A percentile compares a stretch with the other conserved stretches of the same genome.
Conservation (phyloP, 2,113 vertebrate species). For the Mugil cephalus region DNA sequence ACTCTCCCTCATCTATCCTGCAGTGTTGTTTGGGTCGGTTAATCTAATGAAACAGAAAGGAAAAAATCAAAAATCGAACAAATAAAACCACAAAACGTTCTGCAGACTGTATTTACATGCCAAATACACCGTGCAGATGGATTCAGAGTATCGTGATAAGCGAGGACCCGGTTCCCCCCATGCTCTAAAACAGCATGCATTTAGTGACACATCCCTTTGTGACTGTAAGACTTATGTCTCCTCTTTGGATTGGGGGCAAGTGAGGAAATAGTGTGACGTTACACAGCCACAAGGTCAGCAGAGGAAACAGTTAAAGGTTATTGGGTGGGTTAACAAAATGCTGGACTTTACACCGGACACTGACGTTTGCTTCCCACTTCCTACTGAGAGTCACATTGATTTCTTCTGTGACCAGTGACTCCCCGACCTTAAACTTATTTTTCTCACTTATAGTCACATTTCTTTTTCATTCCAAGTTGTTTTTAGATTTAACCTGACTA, state of each 20-base stretch:
- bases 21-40: neutral
- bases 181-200: neutral
- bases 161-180: neutral
- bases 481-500: neutral
- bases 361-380: neutral
- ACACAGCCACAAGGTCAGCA: neutral
- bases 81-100: too few species aligned
- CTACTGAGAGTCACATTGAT: neutral
- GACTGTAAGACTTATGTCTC: neutral
- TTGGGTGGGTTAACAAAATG: conserved; percentile 2
- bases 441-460: too few species aligned
- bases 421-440: neutral
- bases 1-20: neutral
- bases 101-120: neutral
- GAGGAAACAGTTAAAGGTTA: neutral
- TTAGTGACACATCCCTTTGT: neutral
- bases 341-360: neutral
- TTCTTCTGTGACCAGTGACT: neutral
- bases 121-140: neutral
- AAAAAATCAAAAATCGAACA: neutral
- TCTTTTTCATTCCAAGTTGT: neutral
- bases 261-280: neutral
- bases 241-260: conserved; percentile 1
- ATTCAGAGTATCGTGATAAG: neutral
- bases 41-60: neutral